Percentiles rank a stretch among this genome's conserved stretches.
Evolutionary conservation across 1,140 invertebrate species (phyloP).

Genomic region (Pseudomyrmex sp.): DNA sequence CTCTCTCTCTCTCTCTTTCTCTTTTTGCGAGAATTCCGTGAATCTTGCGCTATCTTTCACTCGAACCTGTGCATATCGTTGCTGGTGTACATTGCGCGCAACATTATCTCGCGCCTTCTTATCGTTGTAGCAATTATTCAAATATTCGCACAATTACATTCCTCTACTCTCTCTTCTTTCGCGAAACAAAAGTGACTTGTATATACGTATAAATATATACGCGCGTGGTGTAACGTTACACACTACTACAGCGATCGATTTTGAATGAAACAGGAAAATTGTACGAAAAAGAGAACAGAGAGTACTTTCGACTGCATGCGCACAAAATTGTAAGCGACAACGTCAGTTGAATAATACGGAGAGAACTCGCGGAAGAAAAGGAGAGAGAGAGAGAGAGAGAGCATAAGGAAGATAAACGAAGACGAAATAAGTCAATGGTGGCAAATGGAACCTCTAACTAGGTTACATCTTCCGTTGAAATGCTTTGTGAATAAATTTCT

Average conservation of each 20-base stretch:
- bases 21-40: neutral
- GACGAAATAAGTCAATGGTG: slow-evolving; percentile 7
- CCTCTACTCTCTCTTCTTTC: too few species aligned
- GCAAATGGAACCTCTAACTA: slow-evolving; percentile 61
- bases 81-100: neutral
- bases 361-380: neutral
- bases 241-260: neutral
- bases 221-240: too few species aligned
- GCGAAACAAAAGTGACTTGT: too few species aligned
- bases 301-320: neutral
- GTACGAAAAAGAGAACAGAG: neutral
- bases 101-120: neutral
- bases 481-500: slow-evolving; percentile 69
- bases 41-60: neutral
- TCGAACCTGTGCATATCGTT: neutral
- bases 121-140: neutral
- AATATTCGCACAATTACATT: neutral
- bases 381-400: neutral
- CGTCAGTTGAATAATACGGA: slow-evolving; percentile 27
- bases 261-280: neutral
- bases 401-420: neutral
- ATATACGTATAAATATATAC: too few species aligned
- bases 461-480: slow-evolving; percentile 49
- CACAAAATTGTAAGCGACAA: slow-evolving; percentile 26
- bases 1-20: neutral